These are phyloP conservation scores for Lepus americanus DNA, from an alignment of 2,113 vertebrate species.

Conservation along the genomic window DNA sequence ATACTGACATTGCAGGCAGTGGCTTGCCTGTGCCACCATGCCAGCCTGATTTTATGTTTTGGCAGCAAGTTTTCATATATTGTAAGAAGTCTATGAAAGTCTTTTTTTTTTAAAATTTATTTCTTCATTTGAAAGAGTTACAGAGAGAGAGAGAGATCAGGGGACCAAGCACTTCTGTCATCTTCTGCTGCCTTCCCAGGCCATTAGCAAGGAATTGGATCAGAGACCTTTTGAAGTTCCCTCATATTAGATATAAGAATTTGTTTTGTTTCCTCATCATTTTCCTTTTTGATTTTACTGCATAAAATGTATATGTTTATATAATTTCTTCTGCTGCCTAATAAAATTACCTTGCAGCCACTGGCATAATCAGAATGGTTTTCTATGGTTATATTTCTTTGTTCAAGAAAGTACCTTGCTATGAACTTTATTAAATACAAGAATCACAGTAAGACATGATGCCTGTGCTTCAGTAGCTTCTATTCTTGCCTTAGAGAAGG, in stretches of 20 bases:
- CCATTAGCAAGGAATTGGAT: too few species aligned
- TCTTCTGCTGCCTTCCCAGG: too few species aligned
- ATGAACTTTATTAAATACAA: neutral
- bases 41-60: neutral
- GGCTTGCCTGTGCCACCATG: too few species aligned
- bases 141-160: too few species aligned
- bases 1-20: too few species aligned
- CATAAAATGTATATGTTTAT: neutral
- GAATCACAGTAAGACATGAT: neutral
- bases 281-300: slow-evolving; percentile 40
- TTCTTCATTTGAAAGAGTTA: too few species aligned
- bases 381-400: neutral
- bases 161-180: too few species aligned
- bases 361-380: neutral
- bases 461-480: neutral
- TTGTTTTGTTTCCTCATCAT: neutral
- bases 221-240: too few species aligned
- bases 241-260: neutral
- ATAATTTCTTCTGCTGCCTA: neutral
- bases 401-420: neutral
- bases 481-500: too few species aligned
- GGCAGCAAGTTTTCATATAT: neutral
- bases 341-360: neutral
- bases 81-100: too few species aligned
- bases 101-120: too few species aligned